These are phyloP conservation scores for Bombus affinis DNA, from an alignment of 1,140 invertebrate genomes.

Conservation along the genomic window DNA sequence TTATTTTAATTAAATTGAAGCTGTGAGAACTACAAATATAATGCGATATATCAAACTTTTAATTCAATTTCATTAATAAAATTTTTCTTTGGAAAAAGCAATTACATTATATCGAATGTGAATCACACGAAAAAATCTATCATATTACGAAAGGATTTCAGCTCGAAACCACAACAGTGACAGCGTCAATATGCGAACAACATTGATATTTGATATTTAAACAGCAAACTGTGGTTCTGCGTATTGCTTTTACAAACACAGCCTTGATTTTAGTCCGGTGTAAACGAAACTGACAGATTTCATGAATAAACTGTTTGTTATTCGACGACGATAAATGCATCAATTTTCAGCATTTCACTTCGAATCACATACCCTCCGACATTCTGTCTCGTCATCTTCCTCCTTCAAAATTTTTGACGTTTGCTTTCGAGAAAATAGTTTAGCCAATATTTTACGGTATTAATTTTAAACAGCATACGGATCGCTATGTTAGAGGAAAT, in stretches of 20 bases:
- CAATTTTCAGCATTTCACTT: slow-evolving; percentile 1
- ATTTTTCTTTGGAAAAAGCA: too few relatives aligned
- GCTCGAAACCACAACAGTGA: neutral
- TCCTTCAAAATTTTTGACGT: neutral
- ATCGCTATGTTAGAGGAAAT: neutral
- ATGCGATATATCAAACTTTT: too few relatives aligned
- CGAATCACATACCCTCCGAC: neutral
- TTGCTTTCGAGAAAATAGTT: neutral
- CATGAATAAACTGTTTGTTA: slow-evolving; percentile 26
- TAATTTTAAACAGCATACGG: neutral
- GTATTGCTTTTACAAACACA: slow-evolving; percentile 1
- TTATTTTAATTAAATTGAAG: too few relatives aligned
- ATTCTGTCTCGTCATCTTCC: neutral
- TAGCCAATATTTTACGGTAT: neutral
- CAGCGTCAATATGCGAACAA: neutral
- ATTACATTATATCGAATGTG: neutral
- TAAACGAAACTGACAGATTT: slow-evolving; percentile 26
- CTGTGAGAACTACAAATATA: too few relatives aligned
- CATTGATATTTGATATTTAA: slow-evolving; percentile 19
- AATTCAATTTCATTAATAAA: too few relatives aligned
- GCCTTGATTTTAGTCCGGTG: neutral
- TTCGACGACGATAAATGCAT: slow-evolving; percentile 7
- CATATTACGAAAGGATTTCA: neutral
- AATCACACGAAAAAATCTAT: too few relatives aligned
- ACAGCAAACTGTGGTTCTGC: neutral